These are phyloP conservation scores for Rana temporaria DNA, from an alignment of 2,113 vertebrate genomes.

Conservation along the genomic window DNA sequence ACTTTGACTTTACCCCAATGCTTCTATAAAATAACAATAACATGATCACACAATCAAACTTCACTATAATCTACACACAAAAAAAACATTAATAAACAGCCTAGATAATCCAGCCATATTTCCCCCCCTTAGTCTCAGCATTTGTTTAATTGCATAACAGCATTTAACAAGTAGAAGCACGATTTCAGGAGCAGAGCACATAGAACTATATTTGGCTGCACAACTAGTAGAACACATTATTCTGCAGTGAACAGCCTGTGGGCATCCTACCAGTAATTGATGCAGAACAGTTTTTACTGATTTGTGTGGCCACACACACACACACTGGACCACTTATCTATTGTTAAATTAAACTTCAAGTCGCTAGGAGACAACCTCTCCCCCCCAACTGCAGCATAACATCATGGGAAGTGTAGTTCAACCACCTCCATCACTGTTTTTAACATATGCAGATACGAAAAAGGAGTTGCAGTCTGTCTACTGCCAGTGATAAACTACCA, in stretches of 20 bases:
- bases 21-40: no score
- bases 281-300: conserved; percentile 8
- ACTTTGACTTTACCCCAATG: neutral
- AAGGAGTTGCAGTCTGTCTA: no score
- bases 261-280: conserved; percentile 35
- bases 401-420: no score
- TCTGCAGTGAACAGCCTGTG: conserved; percentile 34
- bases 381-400: no score
- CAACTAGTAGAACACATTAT: conserved; percentile 17
- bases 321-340: neutral
- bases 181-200: neutral
- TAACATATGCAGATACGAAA: no score
- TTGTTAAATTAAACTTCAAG: neutral
- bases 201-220: conserved; percentile 33
- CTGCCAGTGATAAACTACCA: no score
- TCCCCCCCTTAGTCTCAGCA: neutral
- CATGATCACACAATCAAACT: no score
- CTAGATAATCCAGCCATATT: neutral
- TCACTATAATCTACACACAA: neutral
- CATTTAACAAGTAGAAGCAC: conserved; percentile 19
- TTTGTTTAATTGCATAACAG: neutral
- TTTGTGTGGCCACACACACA: conserved; percentile 7
- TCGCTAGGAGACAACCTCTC: neutral
- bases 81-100: neutral
- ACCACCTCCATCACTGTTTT: no score